Evolutionary conservation across 2,113 vertebrate genomes (phyloP), one percentile per base, ranked within the genome.

Genomic region (Hymenochirus boettgeri): DNA sequence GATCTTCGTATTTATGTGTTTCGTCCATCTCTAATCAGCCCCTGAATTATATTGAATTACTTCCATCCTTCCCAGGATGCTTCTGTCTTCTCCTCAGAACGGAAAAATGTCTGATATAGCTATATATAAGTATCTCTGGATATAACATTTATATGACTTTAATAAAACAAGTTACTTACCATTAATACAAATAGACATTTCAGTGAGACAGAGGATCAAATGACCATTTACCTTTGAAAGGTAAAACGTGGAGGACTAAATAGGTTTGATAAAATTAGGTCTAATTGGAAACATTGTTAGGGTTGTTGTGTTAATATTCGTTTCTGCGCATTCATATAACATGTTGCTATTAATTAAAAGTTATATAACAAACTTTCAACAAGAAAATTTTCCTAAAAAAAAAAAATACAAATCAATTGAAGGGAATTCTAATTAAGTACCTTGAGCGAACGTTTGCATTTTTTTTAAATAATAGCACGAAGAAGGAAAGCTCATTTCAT

Each of bases 341-440:
- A 33, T 39, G 15, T 26, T 66, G 23, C 12, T 29, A 26, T 59
- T 52, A 51, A 59, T 67, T 67, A 52, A 51, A 59, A 52, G 23
- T 59, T 59, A 39, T 12, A 27, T 17, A 15, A 26, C 17, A 55
- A 57, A 8, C 23, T 62, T 66, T n/a, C 17, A 11, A 23, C 17
- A 27, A 15, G 22, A 35, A 56, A n/a, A 35, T 17, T 33, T 23
- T 56, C 19, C 53, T 17, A n/a, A n/a, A n/a, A 56, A 31, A 37
- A n/a, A n/a, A n/a, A 21, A 48, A 60, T 59, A 42, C 51, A 60
- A 60, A 53, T 31, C 29, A 31, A 63, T 71, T 1, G 0, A 18
- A 63, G 63, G 73, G 29, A 3, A 53, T 74, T 35, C 46, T 67
- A 46, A 5, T 70, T 29, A 74, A 62, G 55, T 52, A 53, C 35